These are phyloP conservation scores for Mustela lutreola DNA, from an alignment of 2,113 vertebrate genomes.

Conservation along the genomic window DNA sequence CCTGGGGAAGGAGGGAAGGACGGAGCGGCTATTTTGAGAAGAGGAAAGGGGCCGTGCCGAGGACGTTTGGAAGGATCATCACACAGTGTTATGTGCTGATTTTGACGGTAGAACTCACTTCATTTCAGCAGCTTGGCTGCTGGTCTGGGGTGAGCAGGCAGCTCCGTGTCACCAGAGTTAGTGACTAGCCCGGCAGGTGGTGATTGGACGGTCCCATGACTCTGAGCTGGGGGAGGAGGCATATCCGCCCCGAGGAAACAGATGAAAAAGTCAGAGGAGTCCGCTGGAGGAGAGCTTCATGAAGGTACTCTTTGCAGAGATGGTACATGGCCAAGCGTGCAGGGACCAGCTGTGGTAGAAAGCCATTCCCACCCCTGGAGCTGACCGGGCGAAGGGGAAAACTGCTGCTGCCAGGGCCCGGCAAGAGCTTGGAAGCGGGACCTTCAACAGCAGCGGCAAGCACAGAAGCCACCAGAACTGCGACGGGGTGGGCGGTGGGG, in stretches of 20 bases:
- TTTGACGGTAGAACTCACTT: background rate
- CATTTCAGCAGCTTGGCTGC: background rate
- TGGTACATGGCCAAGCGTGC: background rate
- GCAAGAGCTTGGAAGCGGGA: background rate
- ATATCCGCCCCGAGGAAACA: background rate
- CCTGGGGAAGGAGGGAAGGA: no score
- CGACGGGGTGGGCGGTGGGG: accelerated
- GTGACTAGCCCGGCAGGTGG: background rate
- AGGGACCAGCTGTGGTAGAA: background rate
- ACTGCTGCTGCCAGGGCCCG: background rate
- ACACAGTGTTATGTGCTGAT: background rate
- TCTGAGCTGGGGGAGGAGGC: no score
- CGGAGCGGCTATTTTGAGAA: background rate
- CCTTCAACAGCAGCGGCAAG: background rate
- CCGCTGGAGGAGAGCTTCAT: background rate
- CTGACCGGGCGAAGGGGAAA: accelerated
- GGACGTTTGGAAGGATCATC: no score
- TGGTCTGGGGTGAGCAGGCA: background rate
- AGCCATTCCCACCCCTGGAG: background rate
- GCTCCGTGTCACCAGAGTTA: background rate
- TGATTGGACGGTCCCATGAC: background rate
- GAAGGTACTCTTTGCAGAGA: background rate
- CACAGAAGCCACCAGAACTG: background rate
- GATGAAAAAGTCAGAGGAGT: background rate
- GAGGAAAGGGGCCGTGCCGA: background rate